A percentile compares a stretch with the other conserved stretches of the same genome.
Conservation (phyloP, 2,888 invertebrate genomes). For the Pristionchus maxplancki region DNA sequence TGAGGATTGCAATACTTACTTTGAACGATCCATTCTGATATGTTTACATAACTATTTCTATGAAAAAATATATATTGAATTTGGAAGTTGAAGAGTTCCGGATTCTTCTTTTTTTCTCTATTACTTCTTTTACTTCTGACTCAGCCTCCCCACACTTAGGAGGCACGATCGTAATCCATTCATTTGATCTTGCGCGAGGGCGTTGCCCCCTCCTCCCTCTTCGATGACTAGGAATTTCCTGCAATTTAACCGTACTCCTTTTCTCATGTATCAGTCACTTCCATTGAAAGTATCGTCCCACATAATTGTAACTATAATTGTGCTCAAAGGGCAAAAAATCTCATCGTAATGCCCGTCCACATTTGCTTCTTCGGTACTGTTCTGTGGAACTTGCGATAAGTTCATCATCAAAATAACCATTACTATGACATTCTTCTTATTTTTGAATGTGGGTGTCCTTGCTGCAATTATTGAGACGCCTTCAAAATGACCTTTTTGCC, state of each 20-base stretch:
- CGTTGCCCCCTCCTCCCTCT: slow-evolving; percentile 49
- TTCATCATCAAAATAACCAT: background rate
- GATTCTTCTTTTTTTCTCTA: background rate
- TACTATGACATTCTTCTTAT: no score
- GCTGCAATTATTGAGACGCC: background rate
- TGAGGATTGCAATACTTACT: no score
- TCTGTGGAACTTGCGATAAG: background rate
- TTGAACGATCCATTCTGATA: no score
- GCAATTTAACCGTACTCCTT: slow-evolving; percentile 42
- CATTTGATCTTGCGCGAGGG: slow-evolving; percentile 45
- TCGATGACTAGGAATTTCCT: slow-evolving; percentile 43
- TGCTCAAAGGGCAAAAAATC: no score
- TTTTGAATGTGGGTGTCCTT: background rate
- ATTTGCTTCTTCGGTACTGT: background rate
- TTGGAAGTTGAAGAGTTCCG: background rate
- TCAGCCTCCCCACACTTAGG: slow-evolving; percentile 27
- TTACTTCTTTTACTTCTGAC: background rate
- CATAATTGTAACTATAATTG: no score
- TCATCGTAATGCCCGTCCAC: background rate
- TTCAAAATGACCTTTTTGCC: slow-evolving; percentile 16
- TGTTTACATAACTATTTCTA: no score
- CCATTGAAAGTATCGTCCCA: slow-evolving; percentile 11
- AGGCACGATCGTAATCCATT: slow-evolving; percentile 28
- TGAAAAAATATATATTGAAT: no score
- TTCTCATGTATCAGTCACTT: slow-evolving; percentile 42